These are phyloP conservation scores for Kryptolebias marmoratus DNA, from an alignment of 2,113 vertebrate genomes.

Conservation along the genomic window DNA sequence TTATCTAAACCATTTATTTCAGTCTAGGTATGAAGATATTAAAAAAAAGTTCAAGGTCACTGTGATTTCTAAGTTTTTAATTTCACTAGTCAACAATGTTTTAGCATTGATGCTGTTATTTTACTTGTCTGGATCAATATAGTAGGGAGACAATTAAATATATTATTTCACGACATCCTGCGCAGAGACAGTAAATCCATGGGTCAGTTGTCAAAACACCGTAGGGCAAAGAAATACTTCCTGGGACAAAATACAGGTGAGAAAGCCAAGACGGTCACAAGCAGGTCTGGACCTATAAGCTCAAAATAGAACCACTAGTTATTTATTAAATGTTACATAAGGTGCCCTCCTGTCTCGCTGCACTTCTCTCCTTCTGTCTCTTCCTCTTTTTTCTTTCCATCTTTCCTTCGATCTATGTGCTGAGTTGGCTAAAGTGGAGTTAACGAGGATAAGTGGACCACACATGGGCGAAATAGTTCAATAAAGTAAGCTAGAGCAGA, in stretches of 20 bases:
- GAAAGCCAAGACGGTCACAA: slow-evolving; percentile 12
- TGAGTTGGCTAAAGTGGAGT: slow-evolving; percentile 78
- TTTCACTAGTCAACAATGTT: slow-evolving; percentile 74
- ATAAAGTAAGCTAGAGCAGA: slow-evolving; percentile 80
- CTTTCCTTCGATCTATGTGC: slow-evolving; percentile 70
- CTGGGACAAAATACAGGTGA: slow-evolving; percentile 49
- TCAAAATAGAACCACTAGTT: slow-evolving; percentile 58
- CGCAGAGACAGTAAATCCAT: slow-evolving; percentile 76
- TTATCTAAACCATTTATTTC: neutral
- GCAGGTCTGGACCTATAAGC: slow-evolving; percentile 29
- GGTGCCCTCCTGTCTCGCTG: slow-evolving; percentile 51
- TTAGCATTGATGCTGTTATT: slow-evolving; percentile 62
- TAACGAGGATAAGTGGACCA: slow-evolving; percentile 83
- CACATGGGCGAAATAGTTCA: slow-evolving; percentile 79
- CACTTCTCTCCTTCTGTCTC: slow-evolving; percentile 44
- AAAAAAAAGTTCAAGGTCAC: slow-evolving; percentile 70
- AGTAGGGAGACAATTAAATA: slow-evolving; percentile 73
- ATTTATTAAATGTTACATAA: slow-evolving; percentile 64
- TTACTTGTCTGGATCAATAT: slow-evolving; percentile 80
- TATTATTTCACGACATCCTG: slow-evolving; percentile 77
- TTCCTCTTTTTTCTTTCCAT: slow-evolving; percentile 46
- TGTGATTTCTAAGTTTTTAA: slow-evolving; percentile 75
- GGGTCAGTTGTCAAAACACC: slow-evolving; percentile 62
- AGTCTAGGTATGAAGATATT: slow-evolving; percentile 29
- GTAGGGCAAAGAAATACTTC: slow-evolving; percentile 62